Evolutionary conservation across 2,797 vertebrate species (phyloP), one percentile per base, ranked within the genome.

Genomic region (Cossypha niveicapilla): DNA sequence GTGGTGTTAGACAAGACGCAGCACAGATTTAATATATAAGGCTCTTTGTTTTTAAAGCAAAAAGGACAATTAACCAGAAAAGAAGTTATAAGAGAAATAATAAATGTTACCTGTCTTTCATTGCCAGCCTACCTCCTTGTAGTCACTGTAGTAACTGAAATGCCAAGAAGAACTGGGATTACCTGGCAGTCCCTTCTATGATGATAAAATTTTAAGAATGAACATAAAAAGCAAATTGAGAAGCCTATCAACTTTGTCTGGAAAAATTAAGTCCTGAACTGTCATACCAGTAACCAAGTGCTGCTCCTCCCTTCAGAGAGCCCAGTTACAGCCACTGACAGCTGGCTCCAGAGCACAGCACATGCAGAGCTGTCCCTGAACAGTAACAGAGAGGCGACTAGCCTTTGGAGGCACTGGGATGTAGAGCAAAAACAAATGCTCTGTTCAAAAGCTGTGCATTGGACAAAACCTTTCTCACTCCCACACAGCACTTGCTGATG

Each of bases 121-220:
- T 17, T 68, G 32, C 44, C 61, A 68, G 34, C 13, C n/a, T 56
- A 34, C 6, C 13, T 30, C 39, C n/a, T 62, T 50, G 24, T 28
- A 61, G 39, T 91, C 56, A 42, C 60, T 62, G 16, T 8, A 62
- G 17, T 75, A 89, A 81, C 30, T 21, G 35, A 91, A 81, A 84
- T 72, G 39, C 39, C 50, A 74, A 35, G 24, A 78, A 54, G 32
- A 8, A 17, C 14, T 75, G 39, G 30, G 12, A 62, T 54, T 72
- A 73, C 18, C 30, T 58, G 50, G 28, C 3, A 6, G 66, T 61
- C 34, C 21, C 27, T 86, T 86, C n/a, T 27, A 18, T 48, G 18
- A 75, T 1, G 2, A 27, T 37, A 41, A 68, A 41, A 74, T 47
- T 45, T 72, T 81, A 74, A 32, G 11, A 78, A 57, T 41, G 5